phyloP scores from a whole-genome alignment of 2,888 invertebrate genomes.

The Nudaria mundana region DNA sequence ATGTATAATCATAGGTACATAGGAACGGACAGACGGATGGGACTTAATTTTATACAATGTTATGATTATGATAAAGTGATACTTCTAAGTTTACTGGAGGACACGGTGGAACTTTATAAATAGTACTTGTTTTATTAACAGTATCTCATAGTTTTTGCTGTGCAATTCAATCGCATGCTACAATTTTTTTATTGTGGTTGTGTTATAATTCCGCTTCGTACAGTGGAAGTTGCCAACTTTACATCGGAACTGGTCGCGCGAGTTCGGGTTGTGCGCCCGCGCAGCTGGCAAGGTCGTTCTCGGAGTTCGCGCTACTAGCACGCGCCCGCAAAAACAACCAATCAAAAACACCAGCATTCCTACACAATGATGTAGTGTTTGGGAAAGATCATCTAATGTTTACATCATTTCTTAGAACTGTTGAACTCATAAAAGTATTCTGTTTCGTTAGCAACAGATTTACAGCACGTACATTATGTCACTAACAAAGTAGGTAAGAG shows the following conservation, averaged over 20 bases:
- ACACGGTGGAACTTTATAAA: constrained; percentile 14
- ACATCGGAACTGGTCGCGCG: constrained; percentile 63
- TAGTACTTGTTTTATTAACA: constrained; percentile 12
- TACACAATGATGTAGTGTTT: constrained; percentile 50
- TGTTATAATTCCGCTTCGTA: constrained; percentile 13
- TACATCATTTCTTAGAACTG: constrained; percentile 17
- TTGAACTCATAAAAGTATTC: constrained; percentile 6
- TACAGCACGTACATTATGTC: constrained; percentile 15
- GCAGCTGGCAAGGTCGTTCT: constrained; percentile 74
- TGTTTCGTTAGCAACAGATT: constrained; percentile 9
- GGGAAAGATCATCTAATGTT: constrained; percentile 30
- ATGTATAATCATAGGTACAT: no score
- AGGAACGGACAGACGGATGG: no score
- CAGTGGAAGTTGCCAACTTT: constrained; percentile 21
- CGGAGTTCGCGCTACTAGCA: constrained; percentile 57
- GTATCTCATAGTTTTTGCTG: constrained; percentile 29
- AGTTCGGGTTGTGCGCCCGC: constrained; percentile 56
- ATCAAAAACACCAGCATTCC: constrained; percentile 53
- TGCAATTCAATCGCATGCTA: constrained; percentile 63
- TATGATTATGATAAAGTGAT: no score
- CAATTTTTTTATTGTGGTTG: constrained; percentile 64
- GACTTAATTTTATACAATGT: no score
- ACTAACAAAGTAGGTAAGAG: no score
- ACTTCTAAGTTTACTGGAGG: constrained; percentile 12
- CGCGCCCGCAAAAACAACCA: constrained; percentile 65